Evolutionary conservation across 2,888 invertebrate genomes (phyloP).

Genomic region (Hypercompe scribonia): DNA sequence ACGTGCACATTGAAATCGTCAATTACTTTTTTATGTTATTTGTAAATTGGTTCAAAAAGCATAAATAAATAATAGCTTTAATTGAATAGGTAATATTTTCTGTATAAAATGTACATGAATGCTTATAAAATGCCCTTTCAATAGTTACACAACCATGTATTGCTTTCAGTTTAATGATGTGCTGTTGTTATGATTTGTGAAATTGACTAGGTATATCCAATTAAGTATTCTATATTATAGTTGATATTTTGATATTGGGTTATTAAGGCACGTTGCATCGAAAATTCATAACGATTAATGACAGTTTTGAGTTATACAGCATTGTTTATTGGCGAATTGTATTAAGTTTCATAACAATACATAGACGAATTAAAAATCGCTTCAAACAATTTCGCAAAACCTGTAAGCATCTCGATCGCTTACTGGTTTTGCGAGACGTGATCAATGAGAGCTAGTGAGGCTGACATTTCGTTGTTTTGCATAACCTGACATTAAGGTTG

Average conservation of each 20-base stretch:
- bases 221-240: conserved; percentile 26
- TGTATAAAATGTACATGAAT: neutral
- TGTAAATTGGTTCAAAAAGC: neutral
- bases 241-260: conserved; percentile 20
- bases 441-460: conserved; percentile 51
- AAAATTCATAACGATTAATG: conserved; percentile 27
- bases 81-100: neutral
- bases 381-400: conserved; percentile 49
- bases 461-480: conserved; percentile 74
- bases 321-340: conserved; percentile 10
- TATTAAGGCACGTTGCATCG: conserved; percentile 18
- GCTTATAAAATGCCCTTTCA: neutral
- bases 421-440: too few species aligned
- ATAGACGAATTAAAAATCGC: conserved; percentile 29
- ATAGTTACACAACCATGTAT: conserved; percentile 10
- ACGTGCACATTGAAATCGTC: neutral
- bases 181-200: conserved; percentile 24
- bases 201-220: conserved; percentile 37
- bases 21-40: neutral
- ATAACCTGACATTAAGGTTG: conserved; percentile 72
- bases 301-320: conserved; percentile 14
- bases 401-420: conserved; percentile 53
- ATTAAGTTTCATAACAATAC: conserved; percentile 15
- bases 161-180: conserved; percentile 21
- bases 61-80: neutral